Base-by-base conservation (phyloP, 2,888 invertebrate genomes). In the Synergus japonicus region DNA sequence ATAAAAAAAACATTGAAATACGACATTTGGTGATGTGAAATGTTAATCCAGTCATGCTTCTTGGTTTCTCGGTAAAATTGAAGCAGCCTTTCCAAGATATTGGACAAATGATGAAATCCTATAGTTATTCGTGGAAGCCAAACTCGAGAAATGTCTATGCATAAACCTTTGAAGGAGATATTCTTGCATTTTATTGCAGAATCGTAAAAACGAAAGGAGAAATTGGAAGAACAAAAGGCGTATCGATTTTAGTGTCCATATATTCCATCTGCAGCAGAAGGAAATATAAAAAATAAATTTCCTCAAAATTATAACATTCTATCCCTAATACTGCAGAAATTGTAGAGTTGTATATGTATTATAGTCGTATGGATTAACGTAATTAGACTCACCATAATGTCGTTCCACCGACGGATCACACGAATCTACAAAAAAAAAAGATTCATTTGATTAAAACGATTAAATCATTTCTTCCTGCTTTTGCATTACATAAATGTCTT, bases 371-470 rank as follows among this genome's bases (percentile, higher is more conserved):
- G 18, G 9, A 9, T 58, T 10, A 29, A 12, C 18, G 2, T n/a
- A 37, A 46, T 65, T 44, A 49, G 81, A 90, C 92, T 92, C 88
- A 92, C 92, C 91, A 84, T 91, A 92, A 84, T 91, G 87, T 89
- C 91, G 89, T 83, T 91, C 92, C 81, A 87, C 89, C 82, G 89
- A 85, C 66, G 89, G 88, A 84, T 92, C 92, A 87, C 91, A 91
- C 82, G 90, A 87, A 84, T 92, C 92, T 92, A 90, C 43, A 92
- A 91, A 88, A 88, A 29, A 29, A 84, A 88, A 84, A 85, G 44
- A 54, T 29, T 73, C 54, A 58, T 54, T 73, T 73, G 73, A 73
- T 69, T 69, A 73, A 37, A 73, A 73, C n/a, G 15, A 73, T 73
- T 41, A 41, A 73, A 73, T 37, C 37, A 49, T 73, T 73, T 41